phyloP scores from a whole-genome alignment of 2,888 invertebrate genomes.

The Scaptodrosophila latifasciaeformis region DNA sequence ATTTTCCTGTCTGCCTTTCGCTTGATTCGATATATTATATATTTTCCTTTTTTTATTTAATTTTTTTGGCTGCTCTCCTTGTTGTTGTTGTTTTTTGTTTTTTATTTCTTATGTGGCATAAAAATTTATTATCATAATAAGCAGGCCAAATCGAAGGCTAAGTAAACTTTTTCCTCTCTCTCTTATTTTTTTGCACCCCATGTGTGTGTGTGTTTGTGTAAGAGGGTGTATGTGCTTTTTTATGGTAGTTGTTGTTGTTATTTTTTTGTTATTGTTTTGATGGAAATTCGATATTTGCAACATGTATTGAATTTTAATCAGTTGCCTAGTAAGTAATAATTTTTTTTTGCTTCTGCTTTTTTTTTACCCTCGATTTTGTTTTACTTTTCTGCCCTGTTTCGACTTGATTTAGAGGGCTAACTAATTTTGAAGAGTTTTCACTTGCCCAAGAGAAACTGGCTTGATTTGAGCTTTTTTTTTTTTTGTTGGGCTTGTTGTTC shows the following conservation, averaged over 20 bases:
- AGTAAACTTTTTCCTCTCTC: neutral
- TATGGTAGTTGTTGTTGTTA: conserved; percentile 33
- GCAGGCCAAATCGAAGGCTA: conserved; percentile 28
- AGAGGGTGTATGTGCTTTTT: conserved; percentile 34
- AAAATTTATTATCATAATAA: conserved; percentile 67
- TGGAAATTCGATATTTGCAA: conserved; percentile 68
- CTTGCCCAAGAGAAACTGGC: too few species aligned
- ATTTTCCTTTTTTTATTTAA: conserved; percentile 12
- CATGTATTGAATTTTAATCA: conserved; percentile 68
- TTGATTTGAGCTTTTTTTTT: neutral
- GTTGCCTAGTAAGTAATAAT: conserved; percentile 53
- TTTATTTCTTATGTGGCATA: conserved; percentile 56
- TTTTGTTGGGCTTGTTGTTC: neutral
- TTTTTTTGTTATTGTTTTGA: conserved; percentile 49
- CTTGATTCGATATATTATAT: too few species aligned
- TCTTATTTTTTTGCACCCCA: conserved; percentile 19
- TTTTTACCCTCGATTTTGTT: neutral
- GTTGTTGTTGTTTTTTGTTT: conserved; percentile 55
- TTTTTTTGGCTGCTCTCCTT: too few species aligned
- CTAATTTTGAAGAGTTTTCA: conserved; percentile 33
- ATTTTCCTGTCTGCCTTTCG: conserved; percentile 14
- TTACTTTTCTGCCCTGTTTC: neutral
- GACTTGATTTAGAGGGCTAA: conserved; percentile 51
- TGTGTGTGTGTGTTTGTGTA: conserved; percentile 9
- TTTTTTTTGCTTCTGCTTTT: neutral